Percentiles rank a stretch among this genome's conserved stretches.
These are phyloP conservation scores for Ichneumoninae sp. DNA, from an alignment of 2,888 invertebrate species.

Conservation along the genomic window DNA sequence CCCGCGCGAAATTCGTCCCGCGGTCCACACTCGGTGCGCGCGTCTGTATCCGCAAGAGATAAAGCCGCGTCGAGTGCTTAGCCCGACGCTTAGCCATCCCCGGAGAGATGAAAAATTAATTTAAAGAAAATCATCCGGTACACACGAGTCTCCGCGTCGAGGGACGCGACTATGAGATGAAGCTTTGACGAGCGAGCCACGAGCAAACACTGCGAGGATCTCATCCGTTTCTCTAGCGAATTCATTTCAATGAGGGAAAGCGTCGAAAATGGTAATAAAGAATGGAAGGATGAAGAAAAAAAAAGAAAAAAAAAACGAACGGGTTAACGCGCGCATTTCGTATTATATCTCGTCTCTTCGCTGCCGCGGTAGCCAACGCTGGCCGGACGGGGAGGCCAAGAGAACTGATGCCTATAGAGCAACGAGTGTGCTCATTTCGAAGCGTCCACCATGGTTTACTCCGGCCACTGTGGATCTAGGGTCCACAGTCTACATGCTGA, in stretches of 20 bases:
- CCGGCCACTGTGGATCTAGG: conserved; percentile 15
- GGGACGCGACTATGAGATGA: background rate
- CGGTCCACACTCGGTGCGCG: background rate
- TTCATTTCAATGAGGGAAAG: conserved; percentile 27
- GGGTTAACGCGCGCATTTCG: conserved; percentile 12
- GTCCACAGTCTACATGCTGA: conserved; percentile 26
- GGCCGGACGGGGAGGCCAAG: conserved; percentile 20
- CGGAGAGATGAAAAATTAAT: conserved; percentile 3
- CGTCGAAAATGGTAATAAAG: conserved; percentile 16
- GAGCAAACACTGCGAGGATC: background rate
- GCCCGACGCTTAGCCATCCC: background rate
- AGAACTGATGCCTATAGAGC: conserved; percentile 35
- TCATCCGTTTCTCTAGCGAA: conserved; percentile 45
- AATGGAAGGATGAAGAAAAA: background rate
- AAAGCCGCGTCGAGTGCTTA: background rate
- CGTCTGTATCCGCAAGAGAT: background rate
- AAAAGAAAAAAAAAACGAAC: conserved; percentile 8
- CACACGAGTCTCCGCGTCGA: background rate
- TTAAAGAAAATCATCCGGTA: conserved; percentile 1
- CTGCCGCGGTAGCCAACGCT: background rate
- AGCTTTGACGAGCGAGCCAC: conserved; percentile 6
- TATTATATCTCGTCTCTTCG: conserved; percentile 45
- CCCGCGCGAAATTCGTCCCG: background rate
- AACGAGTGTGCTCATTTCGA: conserved; percentile 39
- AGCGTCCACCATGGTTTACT: conserved; percentile 36